Evolutionary conservation across 2,113 vertebrate genomes (phyloP).

Genomic region (Columba livia): DNA sequence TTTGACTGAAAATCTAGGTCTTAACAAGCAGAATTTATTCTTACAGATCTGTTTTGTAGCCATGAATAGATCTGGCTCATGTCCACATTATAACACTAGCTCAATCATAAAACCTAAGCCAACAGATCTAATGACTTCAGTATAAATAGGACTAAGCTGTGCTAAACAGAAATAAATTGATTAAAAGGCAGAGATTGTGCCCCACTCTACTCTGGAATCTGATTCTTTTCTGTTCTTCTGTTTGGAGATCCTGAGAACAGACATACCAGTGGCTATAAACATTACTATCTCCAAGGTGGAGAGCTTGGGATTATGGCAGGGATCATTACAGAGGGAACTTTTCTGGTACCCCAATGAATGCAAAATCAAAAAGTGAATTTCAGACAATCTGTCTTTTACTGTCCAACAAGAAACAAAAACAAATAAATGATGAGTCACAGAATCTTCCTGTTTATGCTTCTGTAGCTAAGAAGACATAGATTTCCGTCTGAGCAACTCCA

Average conservation of each 20-base stretch:
- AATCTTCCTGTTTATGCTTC: constrained; percentile 29
- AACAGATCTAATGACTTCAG: neutral
- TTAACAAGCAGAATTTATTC: neutral
- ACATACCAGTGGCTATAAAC: neutral
- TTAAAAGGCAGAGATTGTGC: neutral
- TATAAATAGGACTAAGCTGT: neutral
- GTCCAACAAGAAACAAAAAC: neutral
- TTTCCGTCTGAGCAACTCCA: constrained; percentile 32
- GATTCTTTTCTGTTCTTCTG: neutral
- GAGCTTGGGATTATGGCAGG: neutral
- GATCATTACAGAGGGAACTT: neutral
- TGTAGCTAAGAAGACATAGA: neutral
- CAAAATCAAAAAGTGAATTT: neutral
- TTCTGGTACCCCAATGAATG: neutral
- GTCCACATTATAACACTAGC: neutral
- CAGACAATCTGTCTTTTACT: neutral
- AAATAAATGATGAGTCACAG: neutral
- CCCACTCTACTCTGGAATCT: neutral
- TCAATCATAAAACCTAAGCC: neutral
- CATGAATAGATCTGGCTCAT: neutral
- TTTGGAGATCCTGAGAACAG: neutral
- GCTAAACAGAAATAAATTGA: neutral
- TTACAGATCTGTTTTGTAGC: neutral
- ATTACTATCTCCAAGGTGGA: neutral
- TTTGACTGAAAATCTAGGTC: neutral